Conservation (phyloP, 1,140 invertebrate genomes). For the fruit fly (Drosophila melanogaster) region Release_6_plus_ISO1_MT NT_037436.4:12205001-12205500, state of each 20-base stretch:
- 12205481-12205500: neutral
- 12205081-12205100: conserved; percentile 50
- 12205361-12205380: conserved; percentile 72
- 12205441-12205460: conserved; percentile 66
- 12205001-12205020: conserved; percentile 58
- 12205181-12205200: conserved; percentile 33
- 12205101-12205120: conserved; percentile 43
- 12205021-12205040: conserved; percentile 7
- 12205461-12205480: conserved; percentile 51
- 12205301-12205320: conserved; percentile 1
- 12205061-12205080: neutral
- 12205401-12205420: conserved; percentile 68
- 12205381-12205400: conserved; percentile 54
- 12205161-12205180: conserved; percentile 42
- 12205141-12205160: conserved; percentile 7
- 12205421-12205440: conserved; percentile 67
- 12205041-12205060: conserved; percentile 22
- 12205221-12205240: conserved; percentile 43
- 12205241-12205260: conserved; percentile 37
- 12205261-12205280: conserved; percentile 74
- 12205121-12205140: neutral
- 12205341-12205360: conserved; percentile 63
- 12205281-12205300: conserved; percentile 15
- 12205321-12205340: conserved; percentile 76
- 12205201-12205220: conserved; percentile 37